These are phyloP conservation scores for Lamellibrachia columna DNA, from an alignment of 2,888 invertebrate genomes.

Conservation along the genomic window DNA sequence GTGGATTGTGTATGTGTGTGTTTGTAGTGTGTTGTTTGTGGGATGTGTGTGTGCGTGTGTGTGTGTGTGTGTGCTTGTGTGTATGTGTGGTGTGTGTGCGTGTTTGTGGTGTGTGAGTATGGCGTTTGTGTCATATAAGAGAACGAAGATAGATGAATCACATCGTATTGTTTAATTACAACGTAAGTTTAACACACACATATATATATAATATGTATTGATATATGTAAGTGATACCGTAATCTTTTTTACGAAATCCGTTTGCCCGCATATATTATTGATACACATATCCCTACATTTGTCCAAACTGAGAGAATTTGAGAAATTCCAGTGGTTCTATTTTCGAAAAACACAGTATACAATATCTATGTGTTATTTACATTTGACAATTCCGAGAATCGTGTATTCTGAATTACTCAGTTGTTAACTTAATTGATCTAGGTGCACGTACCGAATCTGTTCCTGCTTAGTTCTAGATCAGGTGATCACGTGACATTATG, in stretches of 20 bases:
- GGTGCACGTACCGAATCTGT: background rate
- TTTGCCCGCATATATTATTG: no score
- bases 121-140: background rate
- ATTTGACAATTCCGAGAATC: background rate
- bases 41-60: background rate
- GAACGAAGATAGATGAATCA: no score
- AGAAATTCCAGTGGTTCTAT: background rate
- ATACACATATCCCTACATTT: background rate
- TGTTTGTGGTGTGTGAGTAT: background rate
- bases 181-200: no score
- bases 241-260: no score
- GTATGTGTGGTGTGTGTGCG: no score
- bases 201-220: no score
- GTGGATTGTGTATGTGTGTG: background rate
- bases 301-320: background rate
- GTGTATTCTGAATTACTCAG: background rate
- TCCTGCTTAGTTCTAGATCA: background rate
- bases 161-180: no score
- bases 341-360: background rate
- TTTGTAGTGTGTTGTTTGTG: background rate
- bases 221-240: no score
- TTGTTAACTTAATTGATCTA: background rate
- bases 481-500: background rate
- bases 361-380: background rate
- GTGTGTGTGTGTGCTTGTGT: background rate